Evolutionary conservation across 2,113 vertebrate species (phyloP).

Genomic region (Athene noctua): DNA sequence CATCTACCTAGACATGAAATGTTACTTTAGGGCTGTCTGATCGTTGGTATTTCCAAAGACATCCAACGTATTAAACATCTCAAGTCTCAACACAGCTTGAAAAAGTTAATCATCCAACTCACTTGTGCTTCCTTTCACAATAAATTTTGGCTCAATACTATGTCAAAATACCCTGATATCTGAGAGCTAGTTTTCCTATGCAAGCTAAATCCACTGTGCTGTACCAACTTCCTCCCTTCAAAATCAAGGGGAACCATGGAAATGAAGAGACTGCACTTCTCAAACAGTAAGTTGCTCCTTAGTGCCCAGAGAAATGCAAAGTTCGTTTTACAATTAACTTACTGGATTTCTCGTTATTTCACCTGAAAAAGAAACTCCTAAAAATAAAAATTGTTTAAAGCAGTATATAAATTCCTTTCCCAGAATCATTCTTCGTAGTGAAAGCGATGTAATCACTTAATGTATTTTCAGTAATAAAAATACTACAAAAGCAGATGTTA

Average conservation of each 20-base stretch:
- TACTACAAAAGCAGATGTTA: background rate
- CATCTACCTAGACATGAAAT: background rate
- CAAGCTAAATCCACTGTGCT: background rate
- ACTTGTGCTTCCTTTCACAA: background rate
- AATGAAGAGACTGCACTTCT: background rate
- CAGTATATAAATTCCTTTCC: background rate
- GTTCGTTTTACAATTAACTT: background rate
- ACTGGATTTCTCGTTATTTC: background rate
- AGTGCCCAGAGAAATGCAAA: background rate
- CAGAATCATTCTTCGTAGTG: background rate
- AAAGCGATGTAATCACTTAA: background rate
- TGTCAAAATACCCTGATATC: background rate
- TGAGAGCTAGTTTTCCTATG: background rate
- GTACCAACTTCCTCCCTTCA: background rate
- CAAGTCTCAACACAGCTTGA: background rate
- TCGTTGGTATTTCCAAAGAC: background rate
- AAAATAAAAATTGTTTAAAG: background rate
- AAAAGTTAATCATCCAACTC: background rate
- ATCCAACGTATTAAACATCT: background rate
- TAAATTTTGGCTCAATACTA: background rate
- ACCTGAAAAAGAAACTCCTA: background rate
- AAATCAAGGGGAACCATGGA: background rate
- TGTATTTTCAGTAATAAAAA: background rate
- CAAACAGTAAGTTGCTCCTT: background rate
- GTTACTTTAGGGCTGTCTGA: background rate